Base-by-base conservation (phyloP, 2,888 invertebrate genomes). In the Mythimna ferrago region DNA sequence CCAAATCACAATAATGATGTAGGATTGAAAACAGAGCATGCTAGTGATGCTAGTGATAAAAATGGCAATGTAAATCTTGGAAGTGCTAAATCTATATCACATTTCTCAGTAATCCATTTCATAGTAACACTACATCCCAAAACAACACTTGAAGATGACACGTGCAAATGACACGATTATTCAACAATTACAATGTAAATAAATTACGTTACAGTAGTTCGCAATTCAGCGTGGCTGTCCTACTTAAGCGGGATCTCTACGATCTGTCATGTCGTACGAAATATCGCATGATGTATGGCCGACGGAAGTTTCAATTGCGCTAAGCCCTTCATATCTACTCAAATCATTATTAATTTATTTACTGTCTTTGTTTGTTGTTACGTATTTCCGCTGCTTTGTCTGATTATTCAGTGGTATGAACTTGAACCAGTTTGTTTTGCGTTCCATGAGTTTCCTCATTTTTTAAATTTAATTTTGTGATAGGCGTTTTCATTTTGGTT, bases 301-400 rank as follows among this genome's bases (percentile, higher is more conserved):
- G 72, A 74, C 90, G 94, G 94, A 94, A 93, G 91, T 91, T 90
- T 89, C 93, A 94, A 94, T 94, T 93, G 90, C 89, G 87, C 89
- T 91, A 91, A 90, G 87, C 89, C 89, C 90, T 89, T 90, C 87
- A 58, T 86, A 61, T 41, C 61, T 41, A 87, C 84, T 88, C 84
- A 84, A 89, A 91, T 83, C 73, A 74, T 90, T 90, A 90, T 90
- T 90, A 84, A 87, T 86, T 83, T 82, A 80, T 87, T 82, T 81
- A 83, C 78, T 81, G 85, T 85, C 86, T 88, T 89, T 90, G 88
- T 90, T 87, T 88, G 80, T 62, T 79, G 83, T 85, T 74, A 81
- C 69, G 66, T 78, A 79, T 85, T 85, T 90, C 88, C 86, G 85
- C 41, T 77, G 72, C 71, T 76, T 87, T 82, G 75, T 81, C 71